phyloP scores from a whole-genome alignment of 2,113 vertebrate species.

The Planiliza haematocheilus region DNA sequence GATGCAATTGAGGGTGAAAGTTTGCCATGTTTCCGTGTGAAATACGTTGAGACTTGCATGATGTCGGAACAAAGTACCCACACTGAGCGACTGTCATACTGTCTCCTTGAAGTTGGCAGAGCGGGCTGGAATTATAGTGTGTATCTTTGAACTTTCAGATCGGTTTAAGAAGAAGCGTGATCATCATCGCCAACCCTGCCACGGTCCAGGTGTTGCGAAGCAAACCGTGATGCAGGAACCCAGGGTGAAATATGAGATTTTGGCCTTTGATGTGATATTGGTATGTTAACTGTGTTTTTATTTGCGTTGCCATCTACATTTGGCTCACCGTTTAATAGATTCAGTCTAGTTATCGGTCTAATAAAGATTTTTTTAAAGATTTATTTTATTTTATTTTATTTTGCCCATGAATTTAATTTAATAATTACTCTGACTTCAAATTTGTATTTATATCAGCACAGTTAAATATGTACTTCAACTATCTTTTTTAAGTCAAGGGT shows the following conservation, averaged over 20 bases:
- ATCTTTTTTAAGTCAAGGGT: too few relatives aligned
- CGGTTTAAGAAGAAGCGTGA: constrained; percentile 23
- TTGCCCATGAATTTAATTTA: too few relatives aligned
- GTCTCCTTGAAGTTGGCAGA: constrained; percentile 41
- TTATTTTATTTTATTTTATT: too few relatives aligned
- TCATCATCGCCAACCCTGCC: background rate
- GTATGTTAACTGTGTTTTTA: background rate
- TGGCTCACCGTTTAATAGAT: background rate
- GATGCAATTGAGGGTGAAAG: constrained; percentile 67
- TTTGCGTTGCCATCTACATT: background rate
- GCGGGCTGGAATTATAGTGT: constrained; percentile 22
- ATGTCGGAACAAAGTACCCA: constrained; percentile 62
- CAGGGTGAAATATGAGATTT: constrained; percentile 6
- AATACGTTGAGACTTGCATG: constrained; percentile 68
- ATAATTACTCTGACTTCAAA: too few relatives aligned
- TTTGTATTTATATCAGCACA: background rate
- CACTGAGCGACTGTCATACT: constrained; percentile 42
- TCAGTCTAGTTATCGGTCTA: background rate
- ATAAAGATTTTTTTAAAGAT: background rate
- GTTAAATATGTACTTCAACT: background rate
- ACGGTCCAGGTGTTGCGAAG: constrained; percentile 39
- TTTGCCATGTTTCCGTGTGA: constrained; percentile 43
- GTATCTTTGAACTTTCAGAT: constrained; percentile 61
- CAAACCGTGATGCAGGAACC: constrained; percentile 9
- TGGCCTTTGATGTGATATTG: background rate